Evolutionary conservation across 2,797 vertebrate species (phyloP).

Genomic region (Semaprochilodus insignis): DNA sequence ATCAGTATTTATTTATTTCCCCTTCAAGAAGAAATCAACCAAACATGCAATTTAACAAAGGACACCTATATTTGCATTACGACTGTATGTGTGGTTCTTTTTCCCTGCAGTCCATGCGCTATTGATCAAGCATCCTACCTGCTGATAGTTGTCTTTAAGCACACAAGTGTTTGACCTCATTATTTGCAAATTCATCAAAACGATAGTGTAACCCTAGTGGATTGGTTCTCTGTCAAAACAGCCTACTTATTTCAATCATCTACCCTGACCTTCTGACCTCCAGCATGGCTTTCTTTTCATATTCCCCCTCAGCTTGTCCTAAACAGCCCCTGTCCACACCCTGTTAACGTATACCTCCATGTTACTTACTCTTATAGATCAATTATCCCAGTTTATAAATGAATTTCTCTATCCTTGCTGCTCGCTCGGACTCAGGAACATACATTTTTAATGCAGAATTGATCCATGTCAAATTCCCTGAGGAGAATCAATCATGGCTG

Average conservation of each 20-base stretch:
- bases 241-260: conserved; percentile 65
- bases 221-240: conserved; percentile 53
- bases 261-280: conserved; percentile 56
- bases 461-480: conserved; percentile 66
- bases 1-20: too few species aligned
- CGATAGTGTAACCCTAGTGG: conserved; percentile 25
- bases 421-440: conserved; percentile 59
- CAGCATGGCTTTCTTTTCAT: conserved; percentile 37
- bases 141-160: not conserved
- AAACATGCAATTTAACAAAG: too few species aligned
- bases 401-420: conserved; percentile 59
- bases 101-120: not conserved
- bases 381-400: conserved; percentile 70
- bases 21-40: too few species aligned
- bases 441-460: conserved; percentile 72
- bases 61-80: too few species aligned
- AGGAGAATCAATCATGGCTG: conserved; percentile 65
- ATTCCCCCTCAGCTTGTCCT: conserved; percentile 3
- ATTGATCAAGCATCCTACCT: conserved; percentile 34
- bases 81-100: not conserved
- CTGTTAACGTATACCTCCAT: conserved; percentile 57
- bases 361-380: conserved; percentile 64
- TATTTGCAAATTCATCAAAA: conserved; percentile 53
- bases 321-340: conserved; percentile 27
- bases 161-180: conserved; percentile 35